These are phyloP conservation scores for Calonectris borealis DNA, from an alignment of 2,113 vertebrate genomes.

Conservation along the genomic window DNA sequence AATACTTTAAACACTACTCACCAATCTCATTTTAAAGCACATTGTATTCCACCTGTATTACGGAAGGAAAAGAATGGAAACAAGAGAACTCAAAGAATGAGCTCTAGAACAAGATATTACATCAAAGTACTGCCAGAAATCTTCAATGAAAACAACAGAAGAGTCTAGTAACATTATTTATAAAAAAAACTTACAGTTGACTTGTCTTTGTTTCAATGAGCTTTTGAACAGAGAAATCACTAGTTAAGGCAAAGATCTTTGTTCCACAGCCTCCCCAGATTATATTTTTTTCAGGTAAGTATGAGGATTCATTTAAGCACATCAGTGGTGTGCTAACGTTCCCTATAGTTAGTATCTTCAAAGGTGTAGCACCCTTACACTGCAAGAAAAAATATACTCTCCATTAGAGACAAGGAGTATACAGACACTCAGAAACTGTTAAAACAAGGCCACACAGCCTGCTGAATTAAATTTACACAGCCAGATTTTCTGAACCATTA, in stretches of 20 bases:
- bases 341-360: conserved; percentile 83
- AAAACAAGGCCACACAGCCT: background rate
- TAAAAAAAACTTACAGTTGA: conserved; percentile 78
- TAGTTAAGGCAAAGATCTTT: conserved; percentile 82
- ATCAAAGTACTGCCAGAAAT: background rate
- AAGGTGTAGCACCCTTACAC: conserved; percentile 74
- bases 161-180: background rate
- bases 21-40: background rate
- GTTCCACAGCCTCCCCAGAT: conserved; percentile 92
- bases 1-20: background rate
- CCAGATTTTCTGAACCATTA: background rate
- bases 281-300: conserved; percentile 75
- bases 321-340: conserved; percentile 84
- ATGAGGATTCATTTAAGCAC: conserved; percentile 81
- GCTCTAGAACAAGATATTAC: background rate
- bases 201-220: conserved; percentile 85
- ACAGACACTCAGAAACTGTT: background rate
- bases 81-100: background rate
- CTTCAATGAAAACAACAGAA: background rate
- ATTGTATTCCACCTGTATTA: background rate
- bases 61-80: background rate
- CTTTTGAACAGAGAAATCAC: conserved; percentile 83
- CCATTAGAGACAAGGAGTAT: background rate
- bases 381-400: conserved; percentile 36
- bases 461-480: background rate